A percentile compares a stretch with the other conserved stretches of the same genome.
These are phyloP conservation scores for Tapirus terrestris DNA, from an alignment of 2,113 vertebrate species.

Conservation along the genomic window DNA sequence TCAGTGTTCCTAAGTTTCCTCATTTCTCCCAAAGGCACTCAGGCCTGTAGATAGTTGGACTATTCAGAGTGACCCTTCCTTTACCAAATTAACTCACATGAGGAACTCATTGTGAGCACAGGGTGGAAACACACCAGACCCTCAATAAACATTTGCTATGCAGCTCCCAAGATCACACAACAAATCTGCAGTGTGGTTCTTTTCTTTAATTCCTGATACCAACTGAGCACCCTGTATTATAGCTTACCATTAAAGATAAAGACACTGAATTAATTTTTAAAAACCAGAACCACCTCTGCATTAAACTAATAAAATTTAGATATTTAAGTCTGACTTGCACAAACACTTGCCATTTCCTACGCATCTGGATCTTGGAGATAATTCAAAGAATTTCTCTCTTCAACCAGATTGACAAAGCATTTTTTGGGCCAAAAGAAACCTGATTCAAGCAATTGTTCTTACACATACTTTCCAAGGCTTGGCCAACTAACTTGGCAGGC, in stretches of 20 bases:
- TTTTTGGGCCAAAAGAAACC: constrained; percentile 49
- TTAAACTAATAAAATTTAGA: neutral
- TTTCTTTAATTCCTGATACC: neutral
- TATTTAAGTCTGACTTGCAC: neutral
- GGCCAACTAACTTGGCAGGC: constrained; percentile 64
- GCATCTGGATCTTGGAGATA: neutral
- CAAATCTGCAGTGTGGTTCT: neutral
- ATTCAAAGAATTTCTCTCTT: constrained; percentile 15
- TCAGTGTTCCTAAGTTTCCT: neutral
- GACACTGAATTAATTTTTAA: neutral
- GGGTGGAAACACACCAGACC: neutral
- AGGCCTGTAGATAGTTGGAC: neutral
- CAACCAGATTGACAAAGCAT: neutral
- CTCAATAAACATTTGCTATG: neutral
- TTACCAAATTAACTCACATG: neutral
- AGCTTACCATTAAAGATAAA: neutral
- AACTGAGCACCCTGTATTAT: neutral
- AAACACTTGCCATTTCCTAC: neutral
- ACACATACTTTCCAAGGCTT: constrained; percentile 39
- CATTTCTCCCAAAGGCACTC: neutral
- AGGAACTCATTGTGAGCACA: neutral
- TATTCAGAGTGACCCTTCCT: neutral
- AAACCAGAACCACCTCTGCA: neutral
- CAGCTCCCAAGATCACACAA: neutral
- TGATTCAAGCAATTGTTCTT: constrained; percentile 69